phyloP scores from a whole-genome alignment of 2,888 invertebrate genomes.

The Phalera bucephala region DNA sequence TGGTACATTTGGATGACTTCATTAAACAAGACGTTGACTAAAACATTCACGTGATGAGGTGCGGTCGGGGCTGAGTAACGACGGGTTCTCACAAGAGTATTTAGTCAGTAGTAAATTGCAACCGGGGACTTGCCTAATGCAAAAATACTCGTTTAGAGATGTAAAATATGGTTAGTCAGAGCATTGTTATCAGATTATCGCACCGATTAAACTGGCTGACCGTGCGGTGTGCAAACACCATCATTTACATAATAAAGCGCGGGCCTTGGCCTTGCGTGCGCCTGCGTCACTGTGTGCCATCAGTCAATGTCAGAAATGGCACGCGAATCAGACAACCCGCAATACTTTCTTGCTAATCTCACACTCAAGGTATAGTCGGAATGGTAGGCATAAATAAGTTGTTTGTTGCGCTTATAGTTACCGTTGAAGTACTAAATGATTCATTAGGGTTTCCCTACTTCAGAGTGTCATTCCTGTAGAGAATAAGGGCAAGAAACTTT shows the following conservation, averaged over 20 bases:
- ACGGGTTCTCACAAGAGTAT: neutral
- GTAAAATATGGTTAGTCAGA: constrained; percentile 2
- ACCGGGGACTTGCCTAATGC: neutral
- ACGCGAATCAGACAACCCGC: constrained; percentile 11
- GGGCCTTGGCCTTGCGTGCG: constrained; percentile 56
- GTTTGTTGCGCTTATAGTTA: no score
- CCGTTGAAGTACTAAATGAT: no score
- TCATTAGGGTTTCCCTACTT: no score
- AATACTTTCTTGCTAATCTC: constrained; percentile 1
- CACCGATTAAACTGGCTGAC: constrained; percentile 19
- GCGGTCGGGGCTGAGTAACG: neutral
- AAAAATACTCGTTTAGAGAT: neutral
- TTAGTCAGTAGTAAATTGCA: neutral
- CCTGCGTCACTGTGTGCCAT: constrained; percentile 25
- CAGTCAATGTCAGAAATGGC: constrained; percentile 27
- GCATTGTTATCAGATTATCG: constrained; percentile 23
- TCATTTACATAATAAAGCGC: constrained; percentile 56
- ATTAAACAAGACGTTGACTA: no score
- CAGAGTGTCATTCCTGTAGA: no score
- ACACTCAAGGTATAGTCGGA: neutral
- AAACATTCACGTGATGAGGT: neutral
- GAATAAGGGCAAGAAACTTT: no score
- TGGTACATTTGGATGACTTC: no score
- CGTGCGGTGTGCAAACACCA: constrained; percentile 39
- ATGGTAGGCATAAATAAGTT: no score